Conservation (phyloP, 2,113 vertebrate genomes). For the Actinemys pallida region DNA sequence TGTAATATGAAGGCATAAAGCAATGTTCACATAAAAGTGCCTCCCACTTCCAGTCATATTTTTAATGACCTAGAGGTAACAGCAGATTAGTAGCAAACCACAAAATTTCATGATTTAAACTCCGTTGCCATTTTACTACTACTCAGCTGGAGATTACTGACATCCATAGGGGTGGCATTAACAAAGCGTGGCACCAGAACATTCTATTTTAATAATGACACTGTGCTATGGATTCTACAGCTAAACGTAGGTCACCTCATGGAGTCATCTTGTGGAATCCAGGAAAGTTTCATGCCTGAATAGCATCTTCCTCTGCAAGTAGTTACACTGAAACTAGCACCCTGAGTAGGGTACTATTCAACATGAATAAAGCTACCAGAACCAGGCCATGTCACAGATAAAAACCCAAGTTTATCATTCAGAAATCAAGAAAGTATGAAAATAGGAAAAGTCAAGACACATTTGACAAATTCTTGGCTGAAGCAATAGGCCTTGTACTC, state of each 20-base stretch:
- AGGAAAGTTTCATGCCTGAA: not conserved
- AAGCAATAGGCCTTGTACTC: not conserved
- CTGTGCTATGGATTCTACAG: not conserved
- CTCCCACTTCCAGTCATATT: not conserved
- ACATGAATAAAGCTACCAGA: not conserved
- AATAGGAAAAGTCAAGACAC: not conserved
- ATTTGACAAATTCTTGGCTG: not conserved
- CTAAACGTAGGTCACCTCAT: not conserved
- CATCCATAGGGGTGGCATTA: not conserved
- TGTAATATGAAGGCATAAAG: not conserved
- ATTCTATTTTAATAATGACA: not conserved
- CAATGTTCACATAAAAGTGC: not conserved
- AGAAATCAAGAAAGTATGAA: not conserved
- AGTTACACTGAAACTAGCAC: not conserved
- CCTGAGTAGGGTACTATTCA: not conserved
- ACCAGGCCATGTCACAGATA: not conserved
- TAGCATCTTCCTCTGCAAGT: not conserved
- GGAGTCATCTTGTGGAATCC: not conserved
- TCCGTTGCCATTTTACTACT: not conserved
- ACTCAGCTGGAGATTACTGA: not conserved
- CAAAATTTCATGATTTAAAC: not conserved
- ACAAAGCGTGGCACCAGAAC: not conserved
- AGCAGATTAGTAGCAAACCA: not conserved
- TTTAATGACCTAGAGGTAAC: not conserved
- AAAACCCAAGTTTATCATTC: slow-evolving; percentile 16